A percentile compares a stretch with the other conserved stretches of the same genome.
These are phyloP conservation scores for Pseudomyrmex pallidus DNA, from an alignment of 1,140 invertebrate genomes.

Conservation along the genomic window DNA sequence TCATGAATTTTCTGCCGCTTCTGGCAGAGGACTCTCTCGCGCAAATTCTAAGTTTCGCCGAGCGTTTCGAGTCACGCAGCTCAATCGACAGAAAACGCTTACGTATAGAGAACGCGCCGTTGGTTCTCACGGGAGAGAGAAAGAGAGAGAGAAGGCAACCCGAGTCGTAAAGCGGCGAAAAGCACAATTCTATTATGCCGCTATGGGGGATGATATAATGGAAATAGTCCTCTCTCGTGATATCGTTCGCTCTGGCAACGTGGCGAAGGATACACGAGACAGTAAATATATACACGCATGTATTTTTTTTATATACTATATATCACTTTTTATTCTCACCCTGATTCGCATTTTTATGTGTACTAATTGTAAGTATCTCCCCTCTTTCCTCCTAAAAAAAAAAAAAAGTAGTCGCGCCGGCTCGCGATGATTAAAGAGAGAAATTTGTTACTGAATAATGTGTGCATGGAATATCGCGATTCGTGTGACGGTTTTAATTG, in stretches of 20 bases:
- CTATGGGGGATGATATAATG: slow-evolving; percentile 26
- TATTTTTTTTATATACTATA: background rate
- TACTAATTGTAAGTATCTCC: background rate
- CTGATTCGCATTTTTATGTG: too few relatives aligned
- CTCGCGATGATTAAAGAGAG: background rate
- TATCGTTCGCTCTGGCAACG: background rate
- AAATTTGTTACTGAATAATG: background rate
- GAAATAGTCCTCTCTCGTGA: slow-evolving; percentile 26
- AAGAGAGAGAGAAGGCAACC: slow-evolving; percentile 2
- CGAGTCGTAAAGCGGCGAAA: slow-evolving; percentile 42
- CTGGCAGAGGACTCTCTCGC: background rate
- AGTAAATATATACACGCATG: background rate
- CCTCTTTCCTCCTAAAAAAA: too few relatives aligned
- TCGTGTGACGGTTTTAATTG: background rate
- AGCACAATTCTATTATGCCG: slow-evolving; percentile 52
- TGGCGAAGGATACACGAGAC: background rate
- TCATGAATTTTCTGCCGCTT: slow-evolving; percentile 25
- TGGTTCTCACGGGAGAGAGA: background rate
- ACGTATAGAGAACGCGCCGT: slow-evolving; percentile 19
- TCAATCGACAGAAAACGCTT: slow-evolving; percentile 41
- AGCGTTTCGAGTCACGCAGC: slow-evolving; percentile 47
- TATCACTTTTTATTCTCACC: background rate
- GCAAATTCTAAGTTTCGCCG: slow-evolving; percentile 42
- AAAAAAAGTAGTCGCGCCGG: too few relatives aligned
- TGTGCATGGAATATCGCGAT: background rate